Base-by-base conservation (phyloP, 2,797 vertebrate species). In the Fistularia commersonii region DNA sequence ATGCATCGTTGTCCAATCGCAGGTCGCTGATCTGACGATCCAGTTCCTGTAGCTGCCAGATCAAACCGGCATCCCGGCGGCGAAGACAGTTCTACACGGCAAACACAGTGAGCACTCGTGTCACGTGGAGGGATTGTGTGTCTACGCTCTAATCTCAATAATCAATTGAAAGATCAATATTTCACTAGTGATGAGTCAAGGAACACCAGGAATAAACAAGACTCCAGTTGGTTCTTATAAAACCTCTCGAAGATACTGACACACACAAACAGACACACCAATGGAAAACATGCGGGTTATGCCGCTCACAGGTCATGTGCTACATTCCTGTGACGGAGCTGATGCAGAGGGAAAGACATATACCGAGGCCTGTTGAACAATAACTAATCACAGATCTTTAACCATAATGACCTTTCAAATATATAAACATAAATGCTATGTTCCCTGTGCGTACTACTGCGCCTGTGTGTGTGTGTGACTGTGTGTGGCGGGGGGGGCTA, bases 1-100 rank as follows among this genome's bases (percentile, higher is more conserved):
- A 80, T 0, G 75, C 86, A 80, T 95, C 92, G 0, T 87, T 87
- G 68, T 97, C 95, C 77, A 97, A 58, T 47, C 91, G 91, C 64
- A 97, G 90, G 66, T 97, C 93, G 11, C 91, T 93, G 80, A 98
- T 97, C 87, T 96, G 95, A 54, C 91, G 90, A 90, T 97, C 94
- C 47, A 98, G 80, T 62, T 97, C 94, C 78, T 97, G 94, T 2
- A 98, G 74, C 86, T 96, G 95, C 67, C 73, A 91, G 78, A 96
- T 81, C 45, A 98, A 83, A 10, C 93, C 94, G 0, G 92, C 92
- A 3, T 98, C 96, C 64, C 93, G 87, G 77, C 91, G 90, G 64
- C 93, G 84, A 73, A 98, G 81, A 79, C 94, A 97, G 77, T 93
- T 95, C 96, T 98, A 66, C 23, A 11, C 69, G 63, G 63, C 6